phyloP scores from a whole-genome alignment of 23 tunicate genomes.

The Diplosoma virens region DNA sequence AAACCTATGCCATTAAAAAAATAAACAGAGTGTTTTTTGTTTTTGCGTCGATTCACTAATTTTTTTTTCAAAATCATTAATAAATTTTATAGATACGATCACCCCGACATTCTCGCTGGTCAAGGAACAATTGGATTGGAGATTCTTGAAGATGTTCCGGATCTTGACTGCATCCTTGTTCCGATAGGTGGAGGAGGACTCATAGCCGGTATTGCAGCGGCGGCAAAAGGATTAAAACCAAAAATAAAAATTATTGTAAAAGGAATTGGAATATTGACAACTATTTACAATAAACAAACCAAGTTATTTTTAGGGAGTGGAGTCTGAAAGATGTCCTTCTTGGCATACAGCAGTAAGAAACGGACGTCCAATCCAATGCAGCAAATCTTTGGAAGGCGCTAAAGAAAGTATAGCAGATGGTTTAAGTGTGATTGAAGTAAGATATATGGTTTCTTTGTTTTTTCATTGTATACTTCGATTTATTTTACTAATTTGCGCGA shows the following conservation, averaged over 20 bases:
- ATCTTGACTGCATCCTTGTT: slow-evolving; percentile 85
- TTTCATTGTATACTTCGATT: no score
- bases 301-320: slow-evolving; percentile 84
- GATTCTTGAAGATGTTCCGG: slow-evolving; percentile 86
- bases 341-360: slow-evolving; percentile 80
- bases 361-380: slow-evolving; percentile 66
- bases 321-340: slow-evolving; percentile 85
- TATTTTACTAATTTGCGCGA: no score
- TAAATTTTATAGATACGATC: slow-evolving; percentile 70
- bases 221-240: slow-evolving; percentile 76
- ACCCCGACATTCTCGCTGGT: slow-evolving; percentile 93
- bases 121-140: slow-evolving; percentile 96
- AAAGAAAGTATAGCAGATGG: slow-evolving; percentile 84
- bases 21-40: no score
- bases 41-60: no score
- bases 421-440: slow-evolving; percentile 71
- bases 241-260: slow-evolving; percentile 84
- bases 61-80: no score
- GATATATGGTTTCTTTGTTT: no score
- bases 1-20: no score
- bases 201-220: slow-evolving; percentile 82
- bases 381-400: slow-evolving; percentile 60
- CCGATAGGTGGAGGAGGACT: slow-evolving; percentile 99
- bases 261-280: no score
- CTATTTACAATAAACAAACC: no score